Conservation (phyloP, 2,888 invertebrate species). For the Phaedon cochleariae region DNA sequence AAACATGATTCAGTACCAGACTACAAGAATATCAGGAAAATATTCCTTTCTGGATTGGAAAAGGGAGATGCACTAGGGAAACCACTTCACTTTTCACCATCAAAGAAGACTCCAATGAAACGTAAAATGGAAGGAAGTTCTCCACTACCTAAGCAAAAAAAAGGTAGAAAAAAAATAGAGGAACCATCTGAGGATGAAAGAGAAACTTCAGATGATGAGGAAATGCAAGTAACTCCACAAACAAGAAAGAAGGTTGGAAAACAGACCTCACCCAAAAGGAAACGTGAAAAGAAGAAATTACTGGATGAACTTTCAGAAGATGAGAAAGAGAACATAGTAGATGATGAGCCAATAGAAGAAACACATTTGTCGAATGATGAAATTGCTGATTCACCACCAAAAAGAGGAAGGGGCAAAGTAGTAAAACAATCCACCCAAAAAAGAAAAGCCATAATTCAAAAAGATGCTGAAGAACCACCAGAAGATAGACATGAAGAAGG, state of each 20-base stretch:
- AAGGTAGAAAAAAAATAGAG: constrained; percentile 20
- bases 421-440: not conserved
- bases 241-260: constrained; percentile 25
- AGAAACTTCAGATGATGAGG: constrained; percentile 20
- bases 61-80: constrained; percentile 67
- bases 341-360: constrained; percentile 16
- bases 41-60: constrained; percentile 72
- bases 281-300: not conserved
- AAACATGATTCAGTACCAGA: constrained; percentile 78
- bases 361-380: not conserved
- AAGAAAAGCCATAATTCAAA: not conserved
- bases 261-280: constrained; percentile 10
- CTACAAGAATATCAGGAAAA: constrained; percentile 74
- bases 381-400: not conserved
- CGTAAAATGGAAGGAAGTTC: constrained; percentile 18
- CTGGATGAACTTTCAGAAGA: constrained; percentile 14
- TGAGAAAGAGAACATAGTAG: constrained; percentile 26
- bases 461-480: not conserved
- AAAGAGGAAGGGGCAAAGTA: not conserved
- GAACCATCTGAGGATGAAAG: constrained; percentile 16
- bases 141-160: constrained; percentile 25
- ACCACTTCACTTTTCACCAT: constrained; percentile 67
- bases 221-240: not conserved
- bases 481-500: not conserved
- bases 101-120: constrained; percentile 25